phyloP scores from a whole-genome alignment of 2,888 invertebrate genomes.

The Polyommatus iphigenia region DNA sequence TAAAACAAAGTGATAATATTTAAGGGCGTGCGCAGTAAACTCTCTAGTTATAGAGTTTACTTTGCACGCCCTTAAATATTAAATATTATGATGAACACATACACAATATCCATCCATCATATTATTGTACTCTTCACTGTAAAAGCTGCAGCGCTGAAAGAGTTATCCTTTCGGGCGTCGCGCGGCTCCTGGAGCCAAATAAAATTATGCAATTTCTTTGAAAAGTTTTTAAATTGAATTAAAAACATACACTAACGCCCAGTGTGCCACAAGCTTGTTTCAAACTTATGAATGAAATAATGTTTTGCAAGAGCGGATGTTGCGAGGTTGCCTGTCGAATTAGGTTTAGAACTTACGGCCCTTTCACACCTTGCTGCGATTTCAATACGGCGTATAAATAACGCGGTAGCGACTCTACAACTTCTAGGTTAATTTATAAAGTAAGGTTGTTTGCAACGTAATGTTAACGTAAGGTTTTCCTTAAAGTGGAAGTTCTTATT shows the following conservation, averaged over 20 bases:
- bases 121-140: too few relatives aligned
- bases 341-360: slow-evolving; percentile 66
- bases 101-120: too few relatives aligned
- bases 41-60: too few relatives aligned
- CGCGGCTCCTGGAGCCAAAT: too few relatives aligned
- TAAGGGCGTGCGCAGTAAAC: too few relatives aligned
- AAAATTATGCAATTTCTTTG: too few relatives aligned
- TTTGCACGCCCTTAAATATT: too few relatives aligned
- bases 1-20: too few relatives aligned
- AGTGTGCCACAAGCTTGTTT: slow-evolving; percentile 57
- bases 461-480: neutral
- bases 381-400: neutral
- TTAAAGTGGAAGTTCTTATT: neutral
- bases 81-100: too few relatives aligned
- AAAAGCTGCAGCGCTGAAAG: too few relatives aligned
- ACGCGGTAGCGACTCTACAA: neutral
- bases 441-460: too few relatives aligned
- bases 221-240: neutral
- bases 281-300: slow-evolving; percentile 79
- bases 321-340: slow-evolving; percentile 78
- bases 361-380: neutral
- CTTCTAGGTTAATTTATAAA: neutral
- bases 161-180: too few relatives aligned
- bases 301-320: slow-evolving; percentile 81
- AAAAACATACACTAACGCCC: slow-evolving; percentile 32